A percentile compares a stretch with the other conserved stretches of the same genome.
Evolutionary conservation across 2,797 vertebrate species (phyloP).

Genomic region (Falco peregrinus): DNA sequence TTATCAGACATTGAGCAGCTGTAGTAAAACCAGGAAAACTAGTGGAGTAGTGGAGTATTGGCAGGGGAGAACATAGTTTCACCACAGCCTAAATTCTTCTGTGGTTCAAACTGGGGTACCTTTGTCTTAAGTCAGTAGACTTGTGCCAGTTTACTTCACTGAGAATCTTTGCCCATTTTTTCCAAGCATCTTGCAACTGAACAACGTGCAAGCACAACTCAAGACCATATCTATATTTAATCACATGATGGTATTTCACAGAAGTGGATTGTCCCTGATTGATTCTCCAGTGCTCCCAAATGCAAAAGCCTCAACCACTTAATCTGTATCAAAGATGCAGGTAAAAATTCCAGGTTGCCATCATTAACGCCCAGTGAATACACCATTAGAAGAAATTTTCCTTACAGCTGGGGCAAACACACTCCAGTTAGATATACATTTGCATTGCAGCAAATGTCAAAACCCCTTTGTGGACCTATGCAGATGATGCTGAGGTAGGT

Average conservation of each 20-base stretch:
- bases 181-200: background rate
- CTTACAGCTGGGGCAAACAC: background rate
- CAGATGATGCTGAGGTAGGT: background rate
- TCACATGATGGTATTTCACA: background rate
- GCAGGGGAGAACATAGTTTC: background rate
- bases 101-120: background rate
- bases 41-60: background rate
- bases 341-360: background rate
- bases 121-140: background rate
- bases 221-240: background rate
- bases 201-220: background rate
- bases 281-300: background rate
- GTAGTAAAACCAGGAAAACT: background rate
- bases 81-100: background rate
- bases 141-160: background rate
- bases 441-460: background rate
- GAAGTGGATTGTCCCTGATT: background rate
- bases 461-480: background rate
- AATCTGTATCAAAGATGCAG: background rate
- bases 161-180: background rate
- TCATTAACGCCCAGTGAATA: background rate
- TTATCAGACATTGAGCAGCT: background rate
- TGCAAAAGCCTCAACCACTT: background rate
- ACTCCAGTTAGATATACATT: background rate
- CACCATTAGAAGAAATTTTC: background rate